A percentile compares a stretch with the other conserved stretches of the same genome.
Conservation (phyloP, 1,140 invertebrate species). For the Drosophila busckii region DNA sequence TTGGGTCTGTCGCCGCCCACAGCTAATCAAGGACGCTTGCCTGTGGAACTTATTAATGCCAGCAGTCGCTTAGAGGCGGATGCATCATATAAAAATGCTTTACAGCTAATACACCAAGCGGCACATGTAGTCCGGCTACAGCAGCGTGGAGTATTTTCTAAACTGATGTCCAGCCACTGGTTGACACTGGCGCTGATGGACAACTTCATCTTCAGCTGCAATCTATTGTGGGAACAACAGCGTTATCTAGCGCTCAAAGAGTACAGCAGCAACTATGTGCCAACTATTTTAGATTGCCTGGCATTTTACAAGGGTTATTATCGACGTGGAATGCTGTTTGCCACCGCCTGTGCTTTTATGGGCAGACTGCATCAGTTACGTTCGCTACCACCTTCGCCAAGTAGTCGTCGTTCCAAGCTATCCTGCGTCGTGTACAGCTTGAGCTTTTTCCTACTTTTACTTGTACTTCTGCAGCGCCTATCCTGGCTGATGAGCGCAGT, state of each 20-base stretch:
- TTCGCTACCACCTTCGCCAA: conserved; percentile 1
- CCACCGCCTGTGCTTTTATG: conserved; percentile 82
- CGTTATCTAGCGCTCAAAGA: conserved; percentile 35
- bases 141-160: conserved; percentile 22
- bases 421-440: not conserved
- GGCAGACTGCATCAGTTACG: conserved; percentile 81
- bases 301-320: conserved; percentile 89
- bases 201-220: conserved; percentile 2
- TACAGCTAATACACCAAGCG: conserved; percentile 87
- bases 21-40: conserved; percentile 91
- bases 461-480: conserved; percentile 29
- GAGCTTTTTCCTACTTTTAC: not conserved
- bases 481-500: conserved; percentile 5
- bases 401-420: too few relatives aligned
- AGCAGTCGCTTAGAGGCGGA: conserved; percentile 81
- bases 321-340: conserved; percentile 81
- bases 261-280: conserved; percentile 32
- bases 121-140: conserved; percentile 72
- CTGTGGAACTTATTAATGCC: conserved; percentile 81
- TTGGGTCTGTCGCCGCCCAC: conserved; percentile 92
- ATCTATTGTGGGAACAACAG: conserved; percentile 17
- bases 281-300: conserved; percentile 80
- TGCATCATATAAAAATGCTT: conserved; percentile 84
- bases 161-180: conserved; percentile 22
- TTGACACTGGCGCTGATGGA: conserved; percentile 24